Percentiles rank a stretch among this genome's conserved stretches.
These are phyloP conservation scores for Pomacea canaliculata DNA, from an alignment of 2,888 invertebrate species.

Conservation along the genomic window DNA sequence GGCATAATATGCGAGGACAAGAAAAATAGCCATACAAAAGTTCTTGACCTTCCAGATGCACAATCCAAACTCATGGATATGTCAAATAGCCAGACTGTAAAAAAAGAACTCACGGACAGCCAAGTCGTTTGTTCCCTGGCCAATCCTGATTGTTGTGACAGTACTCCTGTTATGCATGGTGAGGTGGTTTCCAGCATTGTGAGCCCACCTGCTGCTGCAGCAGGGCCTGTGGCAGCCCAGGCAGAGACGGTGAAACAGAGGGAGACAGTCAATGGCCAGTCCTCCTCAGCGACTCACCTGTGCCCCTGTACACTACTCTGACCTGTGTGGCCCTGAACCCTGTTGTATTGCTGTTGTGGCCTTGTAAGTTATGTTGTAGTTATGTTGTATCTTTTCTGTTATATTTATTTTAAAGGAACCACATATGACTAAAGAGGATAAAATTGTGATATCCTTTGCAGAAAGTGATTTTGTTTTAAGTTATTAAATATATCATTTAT, in stretches of 20 bases:
- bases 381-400: not conserved
- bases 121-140: constrained; percentile 4
- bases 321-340: constrained; percentile 11
- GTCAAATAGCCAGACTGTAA: no score
- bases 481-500: no score
- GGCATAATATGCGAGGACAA: no score
- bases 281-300: not conserved
- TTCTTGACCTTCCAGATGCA: no score
- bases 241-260: constrained; percentile 4
- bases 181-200: not conserved
- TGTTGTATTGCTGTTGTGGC: constrained; percentile 23
- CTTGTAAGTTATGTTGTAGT: constrained; percentile 22
- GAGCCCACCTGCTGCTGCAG: not conserved
- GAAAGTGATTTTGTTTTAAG: no score
- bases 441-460: no score
- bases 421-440: not conserved
- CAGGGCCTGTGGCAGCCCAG: not conserved
- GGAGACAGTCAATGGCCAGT: constrained; percentile 4
- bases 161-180: constrained; percentile 17
- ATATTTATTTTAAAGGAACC: not conserved
- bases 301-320: constrained; percentile 25
- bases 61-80: no score
- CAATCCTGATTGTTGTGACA: constrained; percentile 21
- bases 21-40: no score
- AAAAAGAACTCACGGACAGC: not conserved